A percentile compares a stretch with the other conserved stretches of the same genome.
Evolutionary conservation across 2,113 vertebrate genomes (phyloP).

Genomic region (Melanerpes formicivorus): DNA sequence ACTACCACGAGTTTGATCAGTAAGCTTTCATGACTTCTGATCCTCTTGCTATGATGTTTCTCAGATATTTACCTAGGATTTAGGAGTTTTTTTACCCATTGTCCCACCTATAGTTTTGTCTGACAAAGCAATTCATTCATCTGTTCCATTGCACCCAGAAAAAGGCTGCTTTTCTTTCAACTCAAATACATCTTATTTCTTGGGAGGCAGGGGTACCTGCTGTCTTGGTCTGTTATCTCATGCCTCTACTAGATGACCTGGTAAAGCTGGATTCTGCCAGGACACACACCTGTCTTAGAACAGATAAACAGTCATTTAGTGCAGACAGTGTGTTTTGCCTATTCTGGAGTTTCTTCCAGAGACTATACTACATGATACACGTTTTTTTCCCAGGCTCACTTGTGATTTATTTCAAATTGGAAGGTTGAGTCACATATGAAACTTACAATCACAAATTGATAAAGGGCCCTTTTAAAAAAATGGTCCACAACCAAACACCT

Average conservation of each 20-base stretch:
- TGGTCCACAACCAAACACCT: neutral
- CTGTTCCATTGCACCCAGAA: neutral
- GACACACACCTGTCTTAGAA: neutral
- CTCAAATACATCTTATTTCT: neutral
- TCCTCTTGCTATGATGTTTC: neutral
- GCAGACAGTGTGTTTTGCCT: neutral
- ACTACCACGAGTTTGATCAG: neutral
- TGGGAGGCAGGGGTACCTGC: accelerated
- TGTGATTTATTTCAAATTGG: neutral
- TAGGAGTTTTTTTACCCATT: neutral
- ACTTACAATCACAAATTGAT: neutral
- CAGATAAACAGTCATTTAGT: neutral
- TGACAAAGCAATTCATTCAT: neutral
- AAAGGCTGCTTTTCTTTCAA: neutral
- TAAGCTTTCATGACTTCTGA: neutral
- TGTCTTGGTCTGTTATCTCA: neutral
- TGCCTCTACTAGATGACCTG: neutral
- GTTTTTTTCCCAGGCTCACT: neutral
- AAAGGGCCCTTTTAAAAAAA: neutral
- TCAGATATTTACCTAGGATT: neutral
- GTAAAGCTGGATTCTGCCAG: neutral
- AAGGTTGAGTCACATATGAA: neutral
- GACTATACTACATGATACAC: accelerated
- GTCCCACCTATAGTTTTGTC: neutral
- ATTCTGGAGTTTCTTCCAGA: neutral